These are phyloP conservation scores for Cettia cetti DNA, from an alignment of 2,113 vertebrate genomes.

Conservation along the genomic window DNA sequence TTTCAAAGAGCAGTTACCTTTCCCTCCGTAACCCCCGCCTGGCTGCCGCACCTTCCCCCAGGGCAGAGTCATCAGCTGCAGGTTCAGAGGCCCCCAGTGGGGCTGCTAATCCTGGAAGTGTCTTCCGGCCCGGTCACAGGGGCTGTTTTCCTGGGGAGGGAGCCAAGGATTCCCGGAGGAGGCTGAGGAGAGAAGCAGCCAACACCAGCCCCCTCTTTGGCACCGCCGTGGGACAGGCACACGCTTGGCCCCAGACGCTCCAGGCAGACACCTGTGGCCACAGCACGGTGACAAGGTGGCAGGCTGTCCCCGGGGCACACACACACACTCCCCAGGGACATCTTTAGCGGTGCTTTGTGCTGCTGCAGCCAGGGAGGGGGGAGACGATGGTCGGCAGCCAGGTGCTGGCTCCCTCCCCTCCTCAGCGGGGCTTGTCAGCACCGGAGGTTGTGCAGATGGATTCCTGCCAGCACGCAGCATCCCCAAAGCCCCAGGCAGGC, in stretches of 20 bases:
- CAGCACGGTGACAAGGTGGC: background rate
- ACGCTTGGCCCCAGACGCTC: background rate
- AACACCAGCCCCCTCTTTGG: background rate
- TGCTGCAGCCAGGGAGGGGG: background rate
- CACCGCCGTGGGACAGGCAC: background rate
- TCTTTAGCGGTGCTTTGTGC: constrained; percentile 3
- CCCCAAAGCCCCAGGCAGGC: constrained; percentile 1
- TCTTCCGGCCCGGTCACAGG: background rate
- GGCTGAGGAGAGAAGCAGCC: background rate
- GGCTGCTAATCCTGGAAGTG: background rate
- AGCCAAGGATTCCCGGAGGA: background rate
- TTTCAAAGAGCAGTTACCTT: background rate
- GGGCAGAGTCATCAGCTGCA: background rate
- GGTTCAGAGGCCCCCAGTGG: background rate
- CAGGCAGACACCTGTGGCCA: background rate
- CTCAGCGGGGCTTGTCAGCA: constrained; percentile 29
- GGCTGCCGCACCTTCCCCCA: background rate
- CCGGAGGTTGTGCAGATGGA: constrained; percentile 40
- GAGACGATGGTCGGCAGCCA: background rate
- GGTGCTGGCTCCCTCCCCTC: background rate
- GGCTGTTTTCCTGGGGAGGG: background rate
- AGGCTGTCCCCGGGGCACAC: background rate
- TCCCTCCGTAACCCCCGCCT: background rate
- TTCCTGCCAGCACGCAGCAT: background rate
- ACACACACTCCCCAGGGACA: accelerated